Evolutionary conservation across 2,888 invertebrate species (phyloP).

Genomic region (Cephus runcator): DNA sequence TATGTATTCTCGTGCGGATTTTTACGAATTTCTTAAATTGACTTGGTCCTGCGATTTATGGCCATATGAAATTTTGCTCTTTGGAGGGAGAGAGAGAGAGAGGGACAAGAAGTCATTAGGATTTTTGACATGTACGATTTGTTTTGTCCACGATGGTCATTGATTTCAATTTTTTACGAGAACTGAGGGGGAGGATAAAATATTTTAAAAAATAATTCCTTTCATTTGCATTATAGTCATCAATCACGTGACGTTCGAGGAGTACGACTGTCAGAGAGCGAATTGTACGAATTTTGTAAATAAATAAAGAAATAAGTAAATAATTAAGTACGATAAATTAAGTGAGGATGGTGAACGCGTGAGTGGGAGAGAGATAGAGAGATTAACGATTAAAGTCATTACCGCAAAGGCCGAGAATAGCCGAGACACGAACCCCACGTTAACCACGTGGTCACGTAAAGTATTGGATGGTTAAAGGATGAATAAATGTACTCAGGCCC

Average conservation of each 20-base stretch:
- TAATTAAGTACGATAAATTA: background rate
- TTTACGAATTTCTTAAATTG: background rate
- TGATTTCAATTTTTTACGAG: background rate
- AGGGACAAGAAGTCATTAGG: background rate
- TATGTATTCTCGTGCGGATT: background rate
- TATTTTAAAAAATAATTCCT: background rate
- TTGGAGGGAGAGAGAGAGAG: background rate
- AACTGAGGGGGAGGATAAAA: background rate
- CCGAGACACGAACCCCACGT: background rate
- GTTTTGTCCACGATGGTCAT: background rate
- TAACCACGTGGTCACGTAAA: background rate
- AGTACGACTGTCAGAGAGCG: background rate
- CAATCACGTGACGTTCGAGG: background rate
- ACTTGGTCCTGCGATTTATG: too few relatives aligned
- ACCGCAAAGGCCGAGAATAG: background rate
- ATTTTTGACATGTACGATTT: background rate
- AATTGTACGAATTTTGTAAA: background rate
- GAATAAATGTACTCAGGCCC: slow-evolving; percentile 33
- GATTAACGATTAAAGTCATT: background rate
- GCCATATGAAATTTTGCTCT: background rate
- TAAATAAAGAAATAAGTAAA: background rate
- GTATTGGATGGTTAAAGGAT: background rate
- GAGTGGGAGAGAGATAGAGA: background rate
- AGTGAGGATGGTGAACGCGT: background rate
- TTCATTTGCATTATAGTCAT: background rate